Evolutionary conservation across 2,113 vertebrate species (phyloP).

Genomic region (Anoura caudifer): DNA sequence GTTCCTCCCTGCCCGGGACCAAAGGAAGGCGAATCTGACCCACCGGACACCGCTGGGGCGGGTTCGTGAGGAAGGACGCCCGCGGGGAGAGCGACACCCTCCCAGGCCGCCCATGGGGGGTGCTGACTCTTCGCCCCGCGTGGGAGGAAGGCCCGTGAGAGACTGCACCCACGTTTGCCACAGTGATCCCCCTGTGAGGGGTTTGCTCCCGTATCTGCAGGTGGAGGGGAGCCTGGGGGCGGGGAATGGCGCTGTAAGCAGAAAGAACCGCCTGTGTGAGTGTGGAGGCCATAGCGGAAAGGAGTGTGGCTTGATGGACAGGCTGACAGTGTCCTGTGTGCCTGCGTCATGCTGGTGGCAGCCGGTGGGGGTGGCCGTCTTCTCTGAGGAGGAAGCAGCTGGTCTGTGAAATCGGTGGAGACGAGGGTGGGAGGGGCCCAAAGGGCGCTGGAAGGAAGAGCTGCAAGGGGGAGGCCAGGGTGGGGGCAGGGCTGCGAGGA

Average conservation of each 20-base stretch:
- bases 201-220: neutral
- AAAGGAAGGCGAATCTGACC: neutral
- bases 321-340: neutral
- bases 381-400: neutral
- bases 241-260: neutral
- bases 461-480: accelerated
- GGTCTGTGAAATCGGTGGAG: neutral
- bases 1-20: neutral
- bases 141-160: neutral
- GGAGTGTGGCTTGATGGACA: neutral
- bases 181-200: neutral
- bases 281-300: neutral
- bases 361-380: neutral
- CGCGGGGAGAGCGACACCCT: accelerated
- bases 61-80: neutral
- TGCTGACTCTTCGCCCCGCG: accelerated
- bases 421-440: accelerated
- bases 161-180: neutral
- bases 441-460: neutral
- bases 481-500: neutral
- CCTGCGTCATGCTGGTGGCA: accelerated
- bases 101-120: accelerated
- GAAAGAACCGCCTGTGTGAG: neutral
- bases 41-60: accelerated
- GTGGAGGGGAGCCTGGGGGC: neutral